Percentiles rank a stretch among this genome's conserved stretches.
phyloP scores from a whole-genome alignment of 2,888 invertebrate species.

The Lissonota sp. region DNA sequence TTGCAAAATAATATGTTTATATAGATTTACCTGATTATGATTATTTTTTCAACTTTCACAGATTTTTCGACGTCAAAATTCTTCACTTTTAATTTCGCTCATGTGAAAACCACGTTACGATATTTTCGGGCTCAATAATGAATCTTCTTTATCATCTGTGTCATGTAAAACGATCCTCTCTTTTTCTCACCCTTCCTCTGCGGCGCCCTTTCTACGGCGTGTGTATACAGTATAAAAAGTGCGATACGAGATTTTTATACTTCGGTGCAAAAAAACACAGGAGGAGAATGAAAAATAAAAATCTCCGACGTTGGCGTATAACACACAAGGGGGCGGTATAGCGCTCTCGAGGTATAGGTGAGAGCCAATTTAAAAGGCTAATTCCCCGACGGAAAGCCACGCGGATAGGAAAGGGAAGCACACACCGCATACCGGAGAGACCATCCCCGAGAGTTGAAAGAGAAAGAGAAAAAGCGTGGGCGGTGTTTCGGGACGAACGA shows the following conservation, averaged over 20 bases:
- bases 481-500: conserved; percentile 68
- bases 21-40: too few relatives aligned
- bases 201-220: neutral
- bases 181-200: neutral
- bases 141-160: neutral
- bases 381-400: conserved; percentile 78
- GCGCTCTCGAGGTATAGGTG: conserved; percentile 70
- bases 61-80: too few relatives aligned
- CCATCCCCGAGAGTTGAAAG: conserved; percentile 36
- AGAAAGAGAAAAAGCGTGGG: conserved; percentile 44
- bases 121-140: neutral
- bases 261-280: conserved; percentile 44
- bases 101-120: too few relatives aligned
- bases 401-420: conserved; percentile 64
- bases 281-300: conserved; percentile 53
- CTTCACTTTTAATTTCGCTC: too few relatives aligned
- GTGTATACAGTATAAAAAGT: conserved; percentile 31
- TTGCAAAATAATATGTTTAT: too few relatives aligned
- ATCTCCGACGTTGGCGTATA: conserved; percentile 20
- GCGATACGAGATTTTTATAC: conserved; percentile 54
- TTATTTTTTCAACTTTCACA: too few relatives aligned
- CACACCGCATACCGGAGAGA: conserved; percentile 18
- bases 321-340: conserved; percentile 5
- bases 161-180: neutral
- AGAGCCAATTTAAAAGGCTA: conserved; percentile 83